Evolutionary conservation across 2,797 vertebrate species (phyloP).

Genomic region (Eleutherodactylus coqui): DNA sequence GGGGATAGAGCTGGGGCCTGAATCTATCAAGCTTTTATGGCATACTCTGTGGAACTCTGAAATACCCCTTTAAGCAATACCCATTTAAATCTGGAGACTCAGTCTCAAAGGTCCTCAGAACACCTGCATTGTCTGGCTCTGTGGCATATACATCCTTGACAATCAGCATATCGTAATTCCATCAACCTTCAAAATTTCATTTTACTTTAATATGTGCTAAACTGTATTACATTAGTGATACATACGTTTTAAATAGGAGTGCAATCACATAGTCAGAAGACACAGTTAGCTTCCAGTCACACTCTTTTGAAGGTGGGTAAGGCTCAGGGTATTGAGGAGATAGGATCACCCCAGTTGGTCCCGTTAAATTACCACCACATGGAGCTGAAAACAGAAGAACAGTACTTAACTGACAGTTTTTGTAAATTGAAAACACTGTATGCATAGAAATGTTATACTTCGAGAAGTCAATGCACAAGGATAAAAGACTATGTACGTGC

Average conservation of each 20-base stretch:
- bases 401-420: neutral
- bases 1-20: too few relatives aligned
- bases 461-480: neutral
- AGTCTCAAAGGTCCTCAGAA: neutral
- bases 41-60: too few relatives aligned
- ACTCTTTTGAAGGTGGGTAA: conserved; percentile 93
- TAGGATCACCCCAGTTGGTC: conserved; percentile 91
- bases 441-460: neutral
- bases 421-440: neutral
- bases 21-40: too few relatives aligned
- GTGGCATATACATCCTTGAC: too few relatives aligned
- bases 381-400: conserved; percentile 80
- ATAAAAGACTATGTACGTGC: neutral
- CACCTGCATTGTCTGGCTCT: neutral
- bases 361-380: conserved; percentile 90
- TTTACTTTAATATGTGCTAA: neutral
- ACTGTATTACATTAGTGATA: conserved; percentile 41
- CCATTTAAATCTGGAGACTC: too few relatives aligned
- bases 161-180: too few relatives aligned
- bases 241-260: conserved; percentile 91
- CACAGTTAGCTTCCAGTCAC: conserved; percentile 93
- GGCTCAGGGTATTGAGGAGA: conserved; percentile 96
- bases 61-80: too few relatives aligned
- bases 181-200: neutral
- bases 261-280: conserved; percentile 94